A percentile compares a stretch with the other conserved stretches of the same genome.
Evolutionary conservation across 2,888 invertebrate genomes (phyloP).

Genomic region (Pachliopta kotzebuea): DNA sequence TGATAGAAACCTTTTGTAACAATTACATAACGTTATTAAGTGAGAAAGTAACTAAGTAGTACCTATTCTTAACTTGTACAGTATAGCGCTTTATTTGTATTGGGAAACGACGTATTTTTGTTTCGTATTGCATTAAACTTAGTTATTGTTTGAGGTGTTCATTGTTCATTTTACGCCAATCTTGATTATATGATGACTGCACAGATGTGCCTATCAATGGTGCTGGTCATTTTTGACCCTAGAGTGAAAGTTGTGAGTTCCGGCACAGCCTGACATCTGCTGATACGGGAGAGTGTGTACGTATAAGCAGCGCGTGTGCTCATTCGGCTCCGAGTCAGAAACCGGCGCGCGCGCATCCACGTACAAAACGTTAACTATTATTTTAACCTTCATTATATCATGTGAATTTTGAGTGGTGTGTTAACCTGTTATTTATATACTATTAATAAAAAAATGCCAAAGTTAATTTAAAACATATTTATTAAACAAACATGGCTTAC

Average conservation of each 20-base stretch:
- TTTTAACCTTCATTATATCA: slow-evolving; percentile 31
- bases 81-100: slow-evolving; percentile 16
- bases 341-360: slow-evolving; percentile 59
- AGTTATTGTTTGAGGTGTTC: slow-evolving; percentile 2
- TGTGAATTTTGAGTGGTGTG: slow-evolving; percentile 29
- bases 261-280: slow-evolving; percentile 71
- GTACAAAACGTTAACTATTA: slow-evolving; percentile 35
- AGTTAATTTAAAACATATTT: slow-evolving; percentile 15
- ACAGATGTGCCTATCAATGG: slow-evolving; percentile 49
- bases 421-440: slow-evolving; percentile 20
- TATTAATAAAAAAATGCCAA: slow-evolving; percentile 20
- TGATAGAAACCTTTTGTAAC: slow-evolving; percentile 43
- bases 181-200: slow-evolving; percentile 51
- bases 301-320: slow-evolving; percentile 49
- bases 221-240: slow-evolving; percentile 46
- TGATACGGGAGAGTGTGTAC: slow-evolving; percentile 58
- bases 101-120: slow-evolving; percentile 13
- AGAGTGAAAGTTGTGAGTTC: slow-evolving; percentile 72
- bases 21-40: slow-evolving; percentile 52
- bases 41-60: slow-evolving; percentile 49
- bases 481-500: slow-evolving; percentile 47
- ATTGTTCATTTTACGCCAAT: too few relatives aligned
- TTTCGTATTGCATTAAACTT: not conserved
- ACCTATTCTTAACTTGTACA: not conserved
- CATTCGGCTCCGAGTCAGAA: slow-evolving; percentile 58